Conservation (phyloP, 2,113 vertebrate species). For the Irena cyanogastra region DNA sequence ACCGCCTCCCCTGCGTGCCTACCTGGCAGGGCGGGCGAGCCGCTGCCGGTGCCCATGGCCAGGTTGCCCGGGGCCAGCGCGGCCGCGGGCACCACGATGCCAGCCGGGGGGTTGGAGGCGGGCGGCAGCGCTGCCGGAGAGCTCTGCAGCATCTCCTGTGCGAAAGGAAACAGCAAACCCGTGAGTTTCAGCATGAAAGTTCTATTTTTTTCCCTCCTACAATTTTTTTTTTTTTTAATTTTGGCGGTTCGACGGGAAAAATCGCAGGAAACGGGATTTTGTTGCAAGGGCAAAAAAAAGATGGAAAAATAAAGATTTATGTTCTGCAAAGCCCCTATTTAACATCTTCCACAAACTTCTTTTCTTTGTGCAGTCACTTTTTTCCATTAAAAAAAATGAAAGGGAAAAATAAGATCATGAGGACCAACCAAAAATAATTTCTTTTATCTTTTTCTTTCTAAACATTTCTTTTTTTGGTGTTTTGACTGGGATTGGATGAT, state of each 20-base stretch:
- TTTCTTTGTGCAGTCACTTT: background rate
- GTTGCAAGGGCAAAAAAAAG: no score
- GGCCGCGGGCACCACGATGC: constrained; percentile 87
- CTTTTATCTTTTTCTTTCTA: background rate
- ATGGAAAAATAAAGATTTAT: background rate
- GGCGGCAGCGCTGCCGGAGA: constrained; percentile 89
- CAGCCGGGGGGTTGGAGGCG: constrained; percentile 85
- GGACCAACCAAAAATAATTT: background rate
- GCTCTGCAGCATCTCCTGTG: constrained; percentile 91
- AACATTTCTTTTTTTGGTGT: background rate
- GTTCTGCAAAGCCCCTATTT: background rate
- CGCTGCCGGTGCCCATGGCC: constrained; percentile 88
- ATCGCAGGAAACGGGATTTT: fast-evolving
- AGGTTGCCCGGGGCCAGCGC: constrained; percentile 85
- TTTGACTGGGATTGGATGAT: background rate
- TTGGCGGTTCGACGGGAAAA: background rate
- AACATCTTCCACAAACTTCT: background rate
- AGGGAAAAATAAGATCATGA: fast-evolving
- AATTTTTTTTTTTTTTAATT: no score
- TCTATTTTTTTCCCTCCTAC: fast-evolving
- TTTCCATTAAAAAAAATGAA: background rate
- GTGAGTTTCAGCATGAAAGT: fast-evolving
- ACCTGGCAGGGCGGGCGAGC: constrained; percentile 90
- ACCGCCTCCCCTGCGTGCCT: fast-evolving
- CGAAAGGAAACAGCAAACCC: fast-evolving